Base-by-base conservation (phyloP, 1,140 invertebrate genomes). In the Apis dorsata region DNA sequence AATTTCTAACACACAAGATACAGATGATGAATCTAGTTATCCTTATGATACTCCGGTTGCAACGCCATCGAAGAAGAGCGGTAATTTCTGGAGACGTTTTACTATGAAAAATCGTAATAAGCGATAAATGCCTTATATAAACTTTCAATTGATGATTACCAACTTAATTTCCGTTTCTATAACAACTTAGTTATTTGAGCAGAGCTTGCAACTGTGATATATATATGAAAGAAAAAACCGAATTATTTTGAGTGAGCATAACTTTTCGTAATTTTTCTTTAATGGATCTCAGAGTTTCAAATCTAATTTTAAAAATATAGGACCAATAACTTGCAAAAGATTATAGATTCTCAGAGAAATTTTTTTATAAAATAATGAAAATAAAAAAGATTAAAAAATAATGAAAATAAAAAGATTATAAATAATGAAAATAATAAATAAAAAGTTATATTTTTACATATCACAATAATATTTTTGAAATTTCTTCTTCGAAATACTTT, bases 21-120 rank as follows among this genome's bases (percentile, higher is more conserved):
- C 90, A n/a, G 92, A 94, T 69, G 91, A 94, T 34, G 93, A 94
- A 77, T 92, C 91, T 44, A 91, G 91, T 60, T 93, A 94, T 69
- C 89, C 92, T 19, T 94, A 94, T 66, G 94, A 94, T 69, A 91
- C 93, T n/a, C 88, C 92, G 3, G 86, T 85, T 57, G 73, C 91
- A 62, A 89, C 92, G 28, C 91, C 91, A n/a, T 87, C 92, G 15
- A 93, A 94, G 79, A 96, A 96, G 92, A 95, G 96, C 90, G 95
- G 95, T 49, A 96, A 96, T 90, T 96, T 96, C 93, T 96, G 96
- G 96, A 95, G 96, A 90, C 95, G 96, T 90, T 95, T 96, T 86
- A 96, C 96, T 74, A 96, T 96, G 94, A 96, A 96, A 88, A 96
- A 95, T 86, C 96, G 95, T 86, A 96, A 95, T 84, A 96, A 96